Evolutionary conservation across 2,888 invertebrate species (phyloP).

Genomic region (Drosophila fulvimacula): DNA sequence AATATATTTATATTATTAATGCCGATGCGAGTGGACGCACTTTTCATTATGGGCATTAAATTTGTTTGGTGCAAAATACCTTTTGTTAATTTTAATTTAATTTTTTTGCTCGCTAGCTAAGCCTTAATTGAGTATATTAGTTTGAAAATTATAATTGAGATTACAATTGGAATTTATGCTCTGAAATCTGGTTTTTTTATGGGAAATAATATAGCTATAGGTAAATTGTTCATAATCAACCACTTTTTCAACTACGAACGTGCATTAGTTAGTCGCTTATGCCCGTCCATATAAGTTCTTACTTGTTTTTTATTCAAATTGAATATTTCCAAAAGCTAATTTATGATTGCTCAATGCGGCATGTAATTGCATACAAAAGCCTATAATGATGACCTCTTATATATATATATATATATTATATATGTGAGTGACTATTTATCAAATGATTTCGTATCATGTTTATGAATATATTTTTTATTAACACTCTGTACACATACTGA

Average conservation of each 20-base stretch:
- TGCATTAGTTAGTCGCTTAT: not conserved
- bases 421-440: slow-evolving; percentile 19
- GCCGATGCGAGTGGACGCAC: slow-evolving; percentile 30
- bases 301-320: slow-evolving; percentile 23
- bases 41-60: slow-evolving; percentile 68
- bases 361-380: slow-evolving; percentile 80
- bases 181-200: too few species aligned
- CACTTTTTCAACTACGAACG: not conserved
- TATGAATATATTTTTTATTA: slow-evolving; percentile 23
- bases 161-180: too few species aligned
- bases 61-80: slow-evolving; percentile 64
- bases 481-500: not conserved
- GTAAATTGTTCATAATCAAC: too few species aligned
- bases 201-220: too few species aligned
- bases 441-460: slow-evolving; percentile 49
- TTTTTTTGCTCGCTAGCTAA: slow-evolving; percentile 30
- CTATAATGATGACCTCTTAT: slow-evolving; percentile 58
- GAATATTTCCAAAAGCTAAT: slow-evolving; percentile 69
- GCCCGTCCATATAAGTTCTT: not conserved
- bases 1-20: slow-evolving; percentile 65
- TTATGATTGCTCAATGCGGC: slow-evolving; percentile 79
- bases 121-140: not conserved
- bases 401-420: slow-evolving; percentile 6
- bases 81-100: slow-evolving; percentile 77
- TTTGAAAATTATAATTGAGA: too few species aligned